Base-by-base conservation (phyloP, 1,140 invertebrate species). In the Nymphalis io region DNA sequence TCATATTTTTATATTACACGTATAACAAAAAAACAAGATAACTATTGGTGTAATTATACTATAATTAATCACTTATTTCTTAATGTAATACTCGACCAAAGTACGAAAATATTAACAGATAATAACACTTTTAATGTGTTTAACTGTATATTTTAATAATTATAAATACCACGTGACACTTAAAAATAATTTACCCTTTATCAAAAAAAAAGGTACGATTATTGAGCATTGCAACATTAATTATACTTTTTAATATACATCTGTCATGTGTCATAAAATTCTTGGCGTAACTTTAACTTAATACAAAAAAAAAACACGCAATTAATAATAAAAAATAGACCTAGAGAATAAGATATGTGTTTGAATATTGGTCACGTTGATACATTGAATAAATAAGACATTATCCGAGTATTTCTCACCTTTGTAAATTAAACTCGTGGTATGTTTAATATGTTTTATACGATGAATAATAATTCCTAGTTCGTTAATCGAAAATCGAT, bases 381-480 rank as follows among this genome's bases (percentile, higher is more conserved):
- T 8, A 27, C 23, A n/a, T 46, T 33, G 60, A 62, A 62, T 62
- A 33, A 62, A 62, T 62, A 38, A 62, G 44, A 38, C 11, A 62
- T 62, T 62, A 33, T 18, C 10, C n/a, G 33, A 33, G 13, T 48
- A 12, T 48, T 48, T 62, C 21, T 15, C 23, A 18, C 60, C 44
- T 46, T 27, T 48, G 33, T 62, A n/a, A 42, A 60, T 60, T n/a
- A 23, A 60, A 44, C 21, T 60, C 46, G n/a, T 23, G 23, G 42
- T 60, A 60, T n/a, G 42, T 27, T 60, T 60, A 60, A 60, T 44
- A 16, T 51, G 46, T 20, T 51, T 3, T 51, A 46, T 16, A 6
- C n/a, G 18, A 51, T 51, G 46, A 20, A 20, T 51, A 11, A 21
- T 51, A 20, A 51, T 46, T n/a, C 16, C 0, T 46, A n/a, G 16